These are phyloP conservation scores for Siphamia tubifer DNA, from an alignment of 2,113 vertebrate genomes.

Conservation along the genomic window DNA sequence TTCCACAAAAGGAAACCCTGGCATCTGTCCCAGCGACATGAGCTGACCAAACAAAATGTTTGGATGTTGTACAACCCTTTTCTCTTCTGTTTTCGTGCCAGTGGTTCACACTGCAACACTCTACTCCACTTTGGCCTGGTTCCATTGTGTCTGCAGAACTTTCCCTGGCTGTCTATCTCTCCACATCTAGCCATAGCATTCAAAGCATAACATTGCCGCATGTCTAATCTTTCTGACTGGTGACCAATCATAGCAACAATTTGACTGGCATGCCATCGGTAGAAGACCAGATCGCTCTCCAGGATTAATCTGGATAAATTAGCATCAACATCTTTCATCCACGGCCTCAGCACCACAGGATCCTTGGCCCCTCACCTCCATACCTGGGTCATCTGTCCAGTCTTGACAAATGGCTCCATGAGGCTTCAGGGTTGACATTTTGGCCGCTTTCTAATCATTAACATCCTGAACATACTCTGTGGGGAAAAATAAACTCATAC, in stretches of 20 bases:
- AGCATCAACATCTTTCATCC: slow-evolving; percentile 41
- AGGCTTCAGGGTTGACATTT: neutral
- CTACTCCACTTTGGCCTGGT: slow-evolving; percentile 38
- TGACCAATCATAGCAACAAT: slow-evolving; percentile 36
- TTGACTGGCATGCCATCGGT: slow-evolving; percentile 27
- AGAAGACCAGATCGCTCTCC: slow-evolving; percentile 42
- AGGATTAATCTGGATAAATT: slow-evolving; percentile 55
- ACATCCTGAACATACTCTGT: neutral
- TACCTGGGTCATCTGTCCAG: neutral
- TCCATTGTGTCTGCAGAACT: slow-evolving; percentile 57
- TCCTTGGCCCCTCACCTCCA: neutral
- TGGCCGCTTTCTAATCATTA: neutral
- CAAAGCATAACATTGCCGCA: slow-evolving; percentile 48
- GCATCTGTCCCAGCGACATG: slow-evolving; percentile 8
- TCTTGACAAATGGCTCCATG: slow-evolving; percentile 1
- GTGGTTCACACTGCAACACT: slow-evolving; percentile 32
- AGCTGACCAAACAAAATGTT: slow-evolving; percentile 52
- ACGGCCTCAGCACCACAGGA: slow-evolving; percentile 10
- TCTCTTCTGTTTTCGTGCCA: slow-evolving; percentile 38
- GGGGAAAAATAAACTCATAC: too few species aligned
- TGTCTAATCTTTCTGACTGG: slow-evolving; percentile 46
- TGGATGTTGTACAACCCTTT: slow-evolving; percentile 36
- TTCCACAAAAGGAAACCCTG: slow-evolving; percentile 35
- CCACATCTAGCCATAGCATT: slow-evolving; percentile 31
- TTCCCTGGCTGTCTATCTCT: slow-evolving; percentile 34